A percentile compares a stretch with the other conserved stretches of the same genome.
Evolutionary conservation across 2,797 vertebrate genomes (phyloP).

Genomic region (Aotus griseimembra): DNA sequence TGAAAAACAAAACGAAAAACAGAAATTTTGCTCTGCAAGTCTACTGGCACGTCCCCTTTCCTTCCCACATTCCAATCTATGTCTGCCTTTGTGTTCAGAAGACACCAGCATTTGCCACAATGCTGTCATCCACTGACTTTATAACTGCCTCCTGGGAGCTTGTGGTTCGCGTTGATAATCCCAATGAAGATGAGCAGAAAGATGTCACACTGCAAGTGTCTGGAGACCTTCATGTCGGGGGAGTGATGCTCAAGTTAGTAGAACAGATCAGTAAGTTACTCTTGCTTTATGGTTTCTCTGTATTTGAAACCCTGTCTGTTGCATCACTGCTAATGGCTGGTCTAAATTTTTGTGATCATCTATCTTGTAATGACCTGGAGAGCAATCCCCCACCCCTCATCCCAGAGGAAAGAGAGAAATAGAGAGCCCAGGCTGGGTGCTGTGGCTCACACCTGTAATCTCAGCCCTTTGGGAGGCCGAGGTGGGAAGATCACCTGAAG

Average conservation of each 20-base stretch:
- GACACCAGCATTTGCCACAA: constrained; percentile 76
- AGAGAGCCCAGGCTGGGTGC: not conserved
- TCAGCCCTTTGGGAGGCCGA: not conserved
- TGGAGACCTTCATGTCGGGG: constrained; percentile 96
- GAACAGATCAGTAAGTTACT: constrained; percentile 94
- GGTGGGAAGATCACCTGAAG: not conserved
- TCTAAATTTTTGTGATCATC: not conserved
- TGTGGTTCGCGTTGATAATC: constrained; percentile 90
- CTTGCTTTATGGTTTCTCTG: not conserved
- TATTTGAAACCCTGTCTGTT: not conserved
- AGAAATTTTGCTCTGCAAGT: not conserved
- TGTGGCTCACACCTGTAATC: not conserved
- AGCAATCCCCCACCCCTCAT: not conserved
- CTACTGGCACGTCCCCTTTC: not conserved
- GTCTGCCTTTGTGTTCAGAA: constrained; percentile 55
- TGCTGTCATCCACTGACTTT: constrained; percentile 88
- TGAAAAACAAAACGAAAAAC: not conserved
- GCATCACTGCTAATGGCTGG: not conserved
- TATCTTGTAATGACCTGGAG: not conserved
- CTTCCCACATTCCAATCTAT: not conserved
- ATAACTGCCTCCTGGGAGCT: constrained; percentile 94
- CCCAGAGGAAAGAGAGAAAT: not conserved
- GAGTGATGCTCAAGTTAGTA: constrained; percentile 97
- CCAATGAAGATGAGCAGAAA: constrained; percentile 84
- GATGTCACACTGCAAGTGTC: constrained; percentile 89